These are phyloP conservation scores for Bombus confusus DNA, from an alignment of 1,140 invertebrate genomes.

Conservation along the genomic window DNA sequence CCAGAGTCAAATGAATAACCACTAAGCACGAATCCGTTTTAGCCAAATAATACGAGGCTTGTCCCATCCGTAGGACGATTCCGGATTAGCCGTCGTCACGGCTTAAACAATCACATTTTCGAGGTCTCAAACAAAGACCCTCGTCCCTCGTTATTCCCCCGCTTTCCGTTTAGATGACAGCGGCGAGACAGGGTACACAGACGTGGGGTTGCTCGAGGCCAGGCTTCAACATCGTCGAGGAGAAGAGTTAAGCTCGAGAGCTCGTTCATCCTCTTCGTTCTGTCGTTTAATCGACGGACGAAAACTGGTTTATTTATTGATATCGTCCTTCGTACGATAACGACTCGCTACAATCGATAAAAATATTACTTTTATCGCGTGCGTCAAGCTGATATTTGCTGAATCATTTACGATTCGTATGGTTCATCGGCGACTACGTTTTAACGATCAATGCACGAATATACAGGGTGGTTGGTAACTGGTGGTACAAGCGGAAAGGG, in stretches of 20 bases:
- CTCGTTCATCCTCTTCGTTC: not conserved
- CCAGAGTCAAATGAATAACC: conserved; percentile 31
- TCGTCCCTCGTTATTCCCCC: conserved; percentile 33
- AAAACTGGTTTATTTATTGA: not conserved
- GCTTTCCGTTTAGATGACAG: conserved; percentile 39
- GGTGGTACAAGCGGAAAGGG: no score
- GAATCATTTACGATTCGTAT: no score
- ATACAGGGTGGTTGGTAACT: no score
- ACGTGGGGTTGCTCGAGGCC: conserved; percentile 12
- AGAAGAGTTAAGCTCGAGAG: conserved; percentile 29
- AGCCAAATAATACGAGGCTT: conserved; percentile 20
- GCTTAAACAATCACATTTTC: conserved; percentile 57
- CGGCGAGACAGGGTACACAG: conserved; percentile 46
- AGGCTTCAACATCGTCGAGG: not conserved
- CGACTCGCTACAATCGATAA: no score
- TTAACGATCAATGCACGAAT: no score
- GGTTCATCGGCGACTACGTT: no score
- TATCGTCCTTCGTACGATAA: not conserved
- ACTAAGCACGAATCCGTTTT: conserved; percentile 41
- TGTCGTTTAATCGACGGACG: not conserved
- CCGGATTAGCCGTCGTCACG: conserved; percentile 42
- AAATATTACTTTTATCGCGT: no score
- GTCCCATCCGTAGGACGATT: not conserved
- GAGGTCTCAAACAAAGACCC: conserved; percentile 47
- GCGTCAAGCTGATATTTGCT: no score